Percentiles rank a stretch among this genome's conserved stretches.
These are phyloP conservation scores for Athene cunicularia DNA, from an alignment of 2,113 vertebrate genomes.

Conservation along the genomic window DNA sequence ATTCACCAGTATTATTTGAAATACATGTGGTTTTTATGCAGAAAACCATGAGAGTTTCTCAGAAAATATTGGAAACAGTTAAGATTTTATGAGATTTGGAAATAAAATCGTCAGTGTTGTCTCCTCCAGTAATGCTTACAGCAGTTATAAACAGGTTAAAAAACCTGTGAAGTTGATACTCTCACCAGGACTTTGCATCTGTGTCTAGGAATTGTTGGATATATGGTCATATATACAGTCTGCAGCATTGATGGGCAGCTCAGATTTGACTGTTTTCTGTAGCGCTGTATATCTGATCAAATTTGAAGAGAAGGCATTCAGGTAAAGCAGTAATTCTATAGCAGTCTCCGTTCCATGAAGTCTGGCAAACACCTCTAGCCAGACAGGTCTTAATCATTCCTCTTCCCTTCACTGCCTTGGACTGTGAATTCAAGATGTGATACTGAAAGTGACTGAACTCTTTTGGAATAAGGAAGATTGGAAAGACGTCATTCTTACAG, in stretches of 20 bases:
- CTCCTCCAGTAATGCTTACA: background rate
- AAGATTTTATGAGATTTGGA: conserved; percentile 28
- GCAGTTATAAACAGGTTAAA: background rate
- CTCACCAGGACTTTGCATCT: background rate
- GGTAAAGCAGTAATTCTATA: background rate
- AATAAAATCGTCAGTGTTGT: background rate
- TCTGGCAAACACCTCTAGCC: background rate
- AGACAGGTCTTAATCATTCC: background rate
- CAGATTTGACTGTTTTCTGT: background rate
- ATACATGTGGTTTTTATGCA: background rate
- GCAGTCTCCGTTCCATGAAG: background rate
- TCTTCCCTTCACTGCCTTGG: background rate
- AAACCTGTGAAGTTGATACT: background rate
- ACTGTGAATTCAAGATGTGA: background rate
- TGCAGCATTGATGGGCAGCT: background rate
- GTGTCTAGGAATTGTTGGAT: background rate
- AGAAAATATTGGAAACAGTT: conserved; percentile 12
- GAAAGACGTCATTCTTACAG: background rate
- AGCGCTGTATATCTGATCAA: background rate
- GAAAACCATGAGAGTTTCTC: background rate
- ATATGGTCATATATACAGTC: background rate
- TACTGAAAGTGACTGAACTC: background rate
- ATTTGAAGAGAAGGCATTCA: background rate
- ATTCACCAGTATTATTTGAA: background rate
- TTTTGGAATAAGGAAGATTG: background rate